Evolutionary conservation across 53 echinoderm and acorn worm genomes (phyloP).

Genomic region (Patiria pectinifera): DNA sequence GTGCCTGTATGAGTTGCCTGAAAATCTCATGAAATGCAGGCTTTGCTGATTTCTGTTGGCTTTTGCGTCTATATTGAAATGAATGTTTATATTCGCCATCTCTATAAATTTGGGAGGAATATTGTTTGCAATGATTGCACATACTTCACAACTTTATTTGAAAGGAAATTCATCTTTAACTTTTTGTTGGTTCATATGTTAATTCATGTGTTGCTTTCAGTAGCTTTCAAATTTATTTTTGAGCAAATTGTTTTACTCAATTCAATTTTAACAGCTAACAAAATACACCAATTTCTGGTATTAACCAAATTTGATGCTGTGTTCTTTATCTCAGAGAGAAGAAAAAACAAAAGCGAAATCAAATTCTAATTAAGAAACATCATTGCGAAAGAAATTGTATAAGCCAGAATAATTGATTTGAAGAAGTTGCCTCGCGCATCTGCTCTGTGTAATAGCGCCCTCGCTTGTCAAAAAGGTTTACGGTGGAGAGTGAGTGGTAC

Average conservation of each 20-base stretch:
- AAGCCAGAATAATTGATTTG: background rate
- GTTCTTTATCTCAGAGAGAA: too few species aligned
- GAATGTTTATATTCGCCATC: background rate
- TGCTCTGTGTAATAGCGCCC: background rate
- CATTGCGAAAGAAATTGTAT: too few species aligned
- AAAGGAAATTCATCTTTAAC: background rate
- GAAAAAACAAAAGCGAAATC: too few species aligned
- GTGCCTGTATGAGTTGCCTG: background rate
- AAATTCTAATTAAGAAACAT: too few species aligned
- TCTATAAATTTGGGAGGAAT: background rate
- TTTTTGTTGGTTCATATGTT: conserved; percentile 8
- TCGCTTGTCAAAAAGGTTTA: background rate
- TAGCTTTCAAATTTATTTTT: background rate
- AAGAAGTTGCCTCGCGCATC: background rate
- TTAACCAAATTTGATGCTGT: too few species aligned
- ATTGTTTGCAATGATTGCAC: background rate
- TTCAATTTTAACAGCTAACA: background rate
- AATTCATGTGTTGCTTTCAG: background rate
- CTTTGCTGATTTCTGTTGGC: background rate
- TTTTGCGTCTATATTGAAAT: background rate
- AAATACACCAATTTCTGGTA: too few species aligned
- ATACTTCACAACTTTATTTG: background rate
- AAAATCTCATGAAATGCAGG: background rate
- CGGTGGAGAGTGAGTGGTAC: background rate
- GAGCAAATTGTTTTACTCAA: background rate